Base-by-base conservation (phyloP, 2,797 vertebrate species). In the Hyperoplus lanceolatus region DNA sequence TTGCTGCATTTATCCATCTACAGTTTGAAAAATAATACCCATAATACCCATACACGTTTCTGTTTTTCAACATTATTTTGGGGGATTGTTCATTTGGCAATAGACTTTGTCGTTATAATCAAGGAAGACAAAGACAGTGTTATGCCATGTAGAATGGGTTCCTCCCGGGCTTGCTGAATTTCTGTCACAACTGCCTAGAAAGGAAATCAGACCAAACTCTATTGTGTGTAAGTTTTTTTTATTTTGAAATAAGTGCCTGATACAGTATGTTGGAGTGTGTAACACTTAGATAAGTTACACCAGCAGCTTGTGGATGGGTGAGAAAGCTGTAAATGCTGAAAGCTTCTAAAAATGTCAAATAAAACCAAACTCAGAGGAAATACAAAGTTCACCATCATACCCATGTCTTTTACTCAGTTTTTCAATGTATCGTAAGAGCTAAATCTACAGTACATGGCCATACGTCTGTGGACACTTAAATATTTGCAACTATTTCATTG, bases 161-260 rank as follows among this genome's bases (percentile, higher is more conserved):
- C 18, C 14, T 36, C 29, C 29, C 29, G 29, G 7, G 42, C 1
- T 21, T 49, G 46, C 50, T 69, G 50, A 54, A 54, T 50, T 14
- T 14, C 38, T 73, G 29, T 63, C n/a, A 11, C n/a, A 75, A 66
- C 8, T 51, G 43, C 38, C 13, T 16, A 15, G 29, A 4, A 61
- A 46, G 1, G 49, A n/a, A 81, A 64, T 51, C n/a, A 53, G 2
- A 7, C 46, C 39, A 15, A 49, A 42, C 66, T 59, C 7, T 41
- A 29, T 38, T 38, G 56, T 11, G 21, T 43, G 63, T 54, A 12
- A 50, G 13, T 58, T 36, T 12, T 21, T 21, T 64, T 70, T 65
- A 36, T 55, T 60, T 56, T 46, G 12, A 67, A 63, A 72, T 58
- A 53, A 73, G 39, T 5, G 0, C 41, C 13, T 57, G 8, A 50